A percentile compares a stretch with the other conserved stretches of the same genome.
Conservation (phyloP, 1,140 invertebrate genomes). For the Atopsyche davidsoni region DNA sequence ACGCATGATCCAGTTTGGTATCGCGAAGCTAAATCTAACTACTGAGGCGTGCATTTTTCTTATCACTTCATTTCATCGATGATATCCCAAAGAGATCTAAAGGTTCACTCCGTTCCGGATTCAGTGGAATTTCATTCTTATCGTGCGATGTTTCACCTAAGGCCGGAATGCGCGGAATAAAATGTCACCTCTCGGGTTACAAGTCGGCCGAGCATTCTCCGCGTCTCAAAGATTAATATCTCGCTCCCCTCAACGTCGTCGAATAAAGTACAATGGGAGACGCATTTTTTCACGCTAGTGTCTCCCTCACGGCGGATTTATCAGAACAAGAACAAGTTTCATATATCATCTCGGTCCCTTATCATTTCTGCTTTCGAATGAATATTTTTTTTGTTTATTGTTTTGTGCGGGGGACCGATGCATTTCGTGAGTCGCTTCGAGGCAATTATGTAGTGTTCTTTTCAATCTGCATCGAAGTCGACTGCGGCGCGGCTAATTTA, state of each 20-base stretch:
- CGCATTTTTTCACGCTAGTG: constrained; percentile 10
- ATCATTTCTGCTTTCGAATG: constrained; percentile 17
- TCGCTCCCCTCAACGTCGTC: constrained; percentile 11
- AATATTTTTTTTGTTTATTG: no score
- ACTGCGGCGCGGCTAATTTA: no score
- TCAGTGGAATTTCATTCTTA: neutral
- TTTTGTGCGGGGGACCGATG: no score
- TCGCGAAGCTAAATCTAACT: no score
- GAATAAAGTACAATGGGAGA: constrained; percentile 7
- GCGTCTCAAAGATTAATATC: constrained; percentile 27
- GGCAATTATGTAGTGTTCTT: no score
- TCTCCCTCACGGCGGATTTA: constrained; percentile 10
- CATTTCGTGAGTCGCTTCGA: no score
- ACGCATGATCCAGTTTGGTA: no score
- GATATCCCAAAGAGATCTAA: no score
- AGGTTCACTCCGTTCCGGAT: neutral
- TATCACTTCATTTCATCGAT: no score
- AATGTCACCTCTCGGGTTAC: constrained; percentile 17
- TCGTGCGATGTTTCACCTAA: neutral
- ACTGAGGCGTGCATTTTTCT: no score
- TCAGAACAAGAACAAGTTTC: constrained; percentile 15
- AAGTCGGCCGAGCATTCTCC: constrained; percentile 8
- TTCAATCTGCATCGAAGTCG: no score
- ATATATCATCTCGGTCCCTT: constrained; percentile 24
- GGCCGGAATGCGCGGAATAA: neutral